Conservation (phyloP, 2,888 invertebrate species). For the Sceliomorpha sp. region DNA sequence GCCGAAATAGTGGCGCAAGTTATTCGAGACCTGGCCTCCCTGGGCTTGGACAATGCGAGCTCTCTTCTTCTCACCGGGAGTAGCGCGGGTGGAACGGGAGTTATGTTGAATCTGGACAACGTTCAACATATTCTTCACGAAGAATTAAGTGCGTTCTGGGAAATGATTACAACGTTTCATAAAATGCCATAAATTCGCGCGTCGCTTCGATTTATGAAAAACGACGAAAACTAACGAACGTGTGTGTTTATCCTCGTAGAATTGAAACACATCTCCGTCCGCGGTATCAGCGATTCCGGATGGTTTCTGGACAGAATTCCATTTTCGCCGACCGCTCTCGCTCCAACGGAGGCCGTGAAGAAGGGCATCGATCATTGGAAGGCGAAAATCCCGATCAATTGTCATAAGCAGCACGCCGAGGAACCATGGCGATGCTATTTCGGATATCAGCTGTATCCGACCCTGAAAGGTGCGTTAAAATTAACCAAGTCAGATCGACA, state of each 20-base stretch:
- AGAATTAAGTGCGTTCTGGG: conserved; percentile 81
- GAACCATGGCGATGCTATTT: conserved; percentile 97
- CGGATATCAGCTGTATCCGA: conserved; percentile 93
- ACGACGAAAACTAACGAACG: no score
- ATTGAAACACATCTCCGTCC: conserved; percentile 84
- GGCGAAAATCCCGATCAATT: conserved; percentile 89
- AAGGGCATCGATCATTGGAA: conserved; percentile 90
- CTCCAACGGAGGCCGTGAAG: conserved; percentile 85
- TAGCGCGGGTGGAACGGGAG: conserved; percentile 96
- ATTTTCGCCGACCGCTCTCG: conserved; percentile 83
- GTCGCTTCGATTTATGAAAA: no score
- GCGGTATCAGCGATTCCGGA: conserved; percentile 94
- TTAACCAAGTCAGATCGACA: no score
- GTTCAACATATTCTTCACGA: conserved; percentile 87
- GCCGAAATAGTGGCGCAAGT: conserved; percentile 90
- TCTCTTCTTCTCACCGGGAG: conserved; percentile 90
- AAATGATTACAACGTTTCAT: no score
- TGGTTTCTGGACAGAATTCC: conserved; percentile 96
- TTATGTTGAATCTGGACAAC: conserved; percentile 93
- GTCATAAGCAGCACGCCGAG: conserved; percentile 85
- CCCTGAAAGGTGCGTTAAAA: conserved; percentile 87
- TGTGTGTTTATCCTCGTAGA: no score
- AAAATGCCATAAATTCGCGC: no score
- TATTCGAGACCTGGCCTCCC: conserved; percentile 83
- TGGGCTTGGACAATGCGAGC: conserved; percentile 87